Base-by-base conservation (phyloP, 2,888 invertebrate genomes). In the Acleris literana region DNA sequence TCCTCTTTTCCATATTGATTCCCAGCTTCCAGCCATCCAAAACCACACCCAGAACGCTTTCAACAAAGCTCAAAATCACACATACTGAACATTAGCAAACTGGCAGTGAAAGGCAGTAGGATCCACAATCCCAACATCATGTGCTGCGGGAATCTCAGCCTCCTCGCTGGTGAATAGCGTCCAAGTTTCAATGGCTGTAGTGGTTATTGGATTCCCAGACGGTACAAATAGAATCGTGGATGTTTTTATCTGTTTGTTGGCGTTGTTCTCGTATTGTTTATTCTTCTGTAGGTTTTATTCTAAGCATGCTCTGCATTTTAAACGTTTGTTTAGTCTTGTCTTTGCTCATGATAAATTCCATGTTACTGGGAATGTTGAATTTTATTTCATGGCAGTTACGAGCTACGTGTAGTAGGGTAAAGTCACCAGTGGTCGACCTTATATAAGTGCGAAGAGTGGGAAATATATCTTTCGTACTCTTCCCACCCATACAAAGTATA, bases 1-100 rank as follows among this genome's bases (percentile, higher is more conserved):
- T 78, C 75, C 74, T 70, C 71, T 73, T 68, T 68, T 69, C 70
- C 71, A 74, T 80, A 82, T 80, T 80, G 80, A 82, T 81, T 80
- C 74, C 39, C 70, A 54, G 25, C 51, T 20, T 59, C 52, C 68
- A 29, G 44, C 22, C 58, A 69, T 22, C 61, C 62, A 55, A 68
- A 70, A 69, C 54, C 69, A 52, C 17, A 46, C 69, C 51, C 16
- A 67, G 69, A 68, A 48, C n/a, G 62, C n/a, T 52, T 33, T 46
- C 5, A 16, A 33, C 58, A 70, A 64, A 64, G 69, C 64, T 64
- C 51, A 68, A 64, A 72, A 69, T 71, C 68, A 55, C 18, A 53
- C 49, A 9, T 2, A 58, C 39, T 9, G 25, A 54, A 43, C 59
- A 33, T 52, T n/a, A 68, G 64, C 56, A 61, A 62, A 70, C 57